Percentiles rank a stretch among this genome's conserved stretches.
Evolutionary conservation across 2,113 vertebrate species (phyloP).

Genomic region (Hyla sarda): DNA sequence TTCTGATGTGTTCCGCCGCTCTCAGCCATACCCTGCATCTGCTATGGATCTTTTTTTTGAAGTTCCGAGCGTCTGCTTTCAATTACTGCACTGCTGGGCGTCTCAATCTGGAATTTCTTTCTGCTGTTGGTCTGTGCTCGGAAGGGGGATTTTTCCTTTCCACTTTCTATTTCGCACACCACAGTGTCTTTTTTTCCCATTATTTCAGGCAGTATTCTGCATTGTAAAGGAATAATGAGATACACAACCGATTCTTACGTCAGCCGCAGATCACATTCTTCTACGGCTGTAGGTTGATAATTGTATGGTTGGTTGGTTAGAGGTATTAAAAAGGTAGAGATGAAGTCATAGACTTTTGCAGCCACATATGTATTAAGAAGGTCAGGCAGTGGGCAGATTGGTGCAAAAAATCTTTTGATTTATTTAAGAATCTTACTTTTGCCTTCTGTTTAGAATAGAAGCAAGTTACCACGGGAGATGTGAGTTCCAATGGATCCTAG

Average conservation of each 20-base stretch:
- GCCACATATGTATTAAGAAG: not conserved
- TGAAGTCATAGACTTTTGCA: not conserved
- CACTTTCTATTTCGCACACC: constrained; percentile 67
- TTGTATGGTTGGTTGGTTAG: not conserved
- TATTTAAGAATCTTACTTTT: not conserved
- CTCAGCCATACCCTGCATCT: constrained; percentile 44
- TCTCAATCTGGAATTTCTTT: constrained; percentile 72
- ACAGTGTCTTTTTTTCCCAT: constrained; percentile 54
- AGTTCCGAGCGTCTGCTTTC: constrained; percentile 80
- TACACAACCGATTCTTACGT: constrained; percentile 2
- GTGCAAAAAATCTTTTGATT: not conserved
- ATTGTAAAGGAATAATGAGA: constrained; percentile 52
- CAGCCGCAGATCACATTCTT: constrained; percentile 5
- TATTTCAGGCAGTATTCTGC: constrained; percentile 62
- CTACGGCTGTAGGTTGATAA: not conserved
- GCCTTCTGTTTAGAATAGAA: not conserved
- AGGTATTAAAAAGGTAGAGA: not conserved
- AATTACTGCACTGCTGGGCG: constrained; percentile 70
- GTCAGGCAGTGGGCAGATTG: not conserved
- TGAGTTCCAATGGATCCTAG: not conserved
- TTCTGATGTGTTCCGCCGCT: constrained; percentile 53
- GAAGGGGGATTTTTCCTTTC: constrained; percentile 63
- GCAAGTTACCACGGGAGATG: not conserved
- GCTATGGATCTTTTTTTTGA: constrained; percentile 72
- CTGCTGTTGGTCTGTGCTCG: constrained; percentile 57